Conservation (phyloP, 2,113 vertebrate genomes). For the Triplophysa siluroides region DNA sequence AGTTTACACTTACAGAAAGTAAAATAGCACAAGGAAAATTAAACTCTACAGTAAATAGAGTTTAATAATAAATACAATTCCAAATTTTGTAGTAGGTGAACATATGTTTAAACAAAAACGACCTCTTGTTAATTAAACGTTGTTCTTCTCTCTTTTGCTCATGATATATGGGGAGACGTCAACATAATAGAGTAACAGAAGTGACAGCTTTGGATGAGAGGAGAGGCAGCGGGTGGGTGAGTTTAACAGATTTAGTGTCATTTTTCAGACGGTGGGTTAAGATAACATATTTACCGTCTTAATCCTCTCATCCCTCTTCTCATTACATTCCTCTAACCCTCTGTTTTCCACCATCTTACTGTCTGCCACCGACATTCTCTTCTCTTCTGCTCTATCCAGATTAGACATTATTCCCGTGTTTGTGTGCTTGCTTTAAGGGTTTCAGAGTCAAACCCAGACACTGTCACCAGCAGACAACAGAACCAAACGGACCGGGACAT, state of each 20-base stretch:
- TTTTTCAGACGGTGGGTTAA: constrained; percentile 73
- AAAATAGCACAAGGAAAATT: no score
- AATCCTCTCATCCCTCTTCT: constrained; percentile 69
- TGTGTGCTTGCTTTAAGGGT: constrained; percentile 41
- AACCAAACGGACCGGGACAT: neutral
- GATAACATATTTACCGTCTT: constrained; percentile 72
- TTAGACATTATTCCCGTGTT: constrained; percentile 59
- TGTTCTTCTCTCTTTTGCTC: no score
- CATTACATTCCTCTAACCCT: constrained; percentile 42
- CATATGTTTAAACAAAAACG: no score
- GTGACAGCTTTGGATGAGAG: neutral
- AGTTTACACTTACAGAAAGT: no score
- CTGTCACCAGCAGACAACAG: neutral
- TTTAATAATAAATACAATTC: no score
- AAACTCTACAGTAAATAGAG: no score
- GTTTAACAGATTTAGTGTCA: constrained; percentile 78
- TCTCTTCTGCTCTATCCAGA: constrained; percentile 49
- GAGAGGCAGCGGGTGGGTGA: constrained; percentile 13
- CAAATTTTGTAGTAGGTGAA: no score
- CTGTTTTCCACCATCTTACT: constrained; percentile 28
- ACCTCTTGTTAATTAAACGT: no score
- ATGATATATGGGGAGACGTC: no score
- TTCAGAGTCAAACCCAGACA: constrained; percentile 7
- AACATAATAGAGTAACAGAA: no score
- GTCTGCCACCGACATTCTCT: constrained; percentile 23